These are phyloP conservation scores for Dysmachus trigonus DNA, from an alignment of 2,888 invertebrate species.

Conservation along the genomic window DNA sequence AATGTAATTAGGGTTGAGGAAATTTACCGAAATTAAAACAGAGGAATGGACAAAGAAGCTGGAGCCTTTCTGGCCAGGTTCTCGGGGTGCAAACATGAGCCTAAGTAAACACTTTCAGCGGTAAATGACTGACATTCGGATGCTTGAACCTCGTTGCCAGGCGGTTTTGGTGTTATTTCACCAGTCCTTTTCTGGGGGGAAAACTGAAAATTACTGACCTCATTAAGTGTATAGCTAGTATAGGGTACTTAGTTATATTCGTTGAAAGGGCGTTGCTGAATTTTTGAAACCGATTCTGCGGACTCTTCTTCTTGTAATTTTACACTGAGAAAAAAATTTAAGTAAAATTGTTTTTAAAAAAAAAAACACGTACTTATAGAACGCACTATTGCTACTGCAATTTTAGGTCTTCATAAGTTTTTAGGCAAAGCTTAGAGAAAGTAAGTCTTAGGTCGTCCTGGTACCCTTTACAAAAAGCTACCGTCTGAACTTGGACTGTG, in stretches of 20 bases:
- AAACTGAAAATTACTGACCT: neutral
- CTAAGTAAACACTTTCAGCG: conserved; percentile 8
- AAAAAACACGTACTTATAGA: too few species aligned
- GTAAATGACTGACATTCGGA: neutral
- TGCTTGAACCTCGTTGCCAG: neutral
- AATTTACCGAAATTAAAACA: conserved; percentile 20
- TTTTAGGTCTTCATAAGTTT: too few species aligned
- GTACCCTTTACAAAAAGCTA: too few species aligned
- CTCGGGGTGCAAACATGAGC: neutral
- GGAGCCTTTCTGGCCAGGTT: neutral
- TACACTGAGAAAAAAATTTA: too few species aligned
- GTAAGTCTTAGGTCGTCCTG: too few species aligned
- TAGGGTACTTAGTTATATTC: neutral
- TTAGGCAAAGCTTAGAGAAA: too few species aligned
- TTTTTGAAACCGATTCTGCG: neutral
- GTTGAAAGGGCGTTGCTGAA: neutral
- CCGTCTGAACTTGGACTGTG: too few species aligned
- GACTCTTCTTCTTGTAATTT: too few species aligned
- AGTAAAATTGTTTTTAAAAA: too few species aligned
- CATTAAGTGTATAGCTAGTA: neutral
- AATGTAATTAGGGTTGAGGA: conserved; percentile 17
- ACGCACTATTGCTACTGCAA: too few species aligned
- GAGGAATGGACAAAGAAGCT: conserved; percentile 7
- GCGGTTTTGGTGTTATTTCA: neutral
- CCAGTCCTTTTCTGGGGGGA: neutral